Base-by-base conservation (phyloP, 2,888 invertebrate species). In the Muscina levida region DNA sequence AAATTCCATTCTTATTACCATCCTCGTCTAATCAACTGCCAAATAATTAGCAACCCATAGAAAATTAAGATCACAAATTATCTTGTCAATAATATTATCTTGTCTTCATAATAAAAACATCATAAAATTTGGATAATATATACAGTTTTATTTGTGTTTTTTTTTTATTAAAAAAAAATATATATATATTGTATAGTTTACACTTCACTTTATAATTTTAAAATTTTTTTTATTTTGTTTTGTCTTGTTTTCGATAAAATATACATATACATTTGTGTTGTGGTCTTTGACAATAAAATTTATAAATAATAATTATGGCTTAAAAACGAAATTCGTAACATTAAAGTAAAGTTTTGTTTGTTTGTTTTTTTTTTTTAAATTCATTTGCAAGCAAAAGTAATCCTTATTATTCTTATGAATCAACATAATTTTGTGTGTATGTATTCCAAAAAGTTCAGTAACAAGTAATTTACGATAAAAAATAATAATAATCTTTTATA, bases 301-400 rank as follows among this genome's bases (percentile, higher is more conserved):
- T 56, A 82, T 70, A 79, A 77, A 79, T 79, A 77, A 79, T 79
- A 82, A 70, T 56, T 80, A 80, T 76, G 76, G 79, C 79, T 79
- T 79, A 79, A 75, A 74, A 17, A 67, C 26, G 37, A 73, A 51
- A 70, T 65, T 10, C 48, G 15, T n/a, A 53, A 53, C 2, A 24
- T 53, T 24, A 2, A 31, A 31, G 8, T 5, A 31, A 31, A 31
- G 3, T 31, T 8, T 5, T 31, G 8, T 31, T 5, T 31, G 8
- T 3, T 5, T 3, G 3, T 31, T 31, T 3, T 31, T 31, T 31
- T 31, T 31, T 15, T 48, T 48, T 19, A 19, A 31, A 53, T 56
- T 42, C 1, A 26, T 5, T 31, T 37, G n/a, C 19, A 68, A 10
- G 5, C 51, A 53, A 53, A 37, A 19, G 19, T 13, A n/a, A 22